Base-by-base conservation (phyloP, 2,113 vertebrate genomes). In the Proterorhinus semilunaris region DNA sequence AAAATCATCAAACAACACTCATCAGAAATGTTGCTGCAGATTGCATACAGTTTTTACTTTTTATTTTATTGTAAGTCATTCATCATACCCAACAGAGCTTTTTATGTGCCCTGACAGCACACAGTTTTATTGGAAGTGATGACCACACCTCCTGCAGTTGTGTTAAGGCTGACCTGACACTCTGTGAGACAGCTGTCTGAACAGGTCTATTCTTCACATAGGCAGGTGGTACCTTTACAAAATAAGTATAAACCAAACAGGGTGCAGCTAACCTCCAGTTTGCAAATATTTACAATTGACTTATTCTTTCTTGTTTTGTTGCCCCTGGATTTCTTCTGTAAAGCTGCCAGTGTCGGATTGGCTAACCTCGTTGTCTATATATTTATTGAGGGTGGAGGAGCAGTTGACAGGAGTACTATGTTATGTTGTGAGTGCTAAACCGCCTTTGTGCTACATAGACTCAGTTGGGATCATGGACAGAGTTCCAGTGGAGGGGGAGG, bases 101-200 rank as follows among this genome's bases (percentile, higher is more conserved):
- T 69, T 62, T 62, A 72, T 64, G 54, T 69, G 79, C 73, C 27
- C 27, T 36, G 27, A 36, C 27, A 36, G 17, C 17, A 54, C 53
- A 78, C 51, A 76, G 72, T 10, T 74, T 71, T 82, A 71, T 81
- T 75, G 71, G 77, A 87, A 78, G 74, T 84, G 75, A 83, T 80
- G 76, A 86, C 87, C 78, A 81, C 84, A 83, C 86, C 80, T 85
- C 74, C 68, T 53, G 76, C 17, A 62, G 75, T 68, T 67, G 69
- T 68, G 79, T 61, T 46, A 61, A 86, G 79, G 72, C 58, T 47
- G 82, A 81, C 80, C 43, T 58, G 45, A 84, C 83, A 79, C 68
- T 72, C 72, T 78, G 78, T 84, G 85, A 86, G 88, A 88, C 88
- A 88, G 86, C 83, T 89, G 86, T 87, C 83, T 68, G 81, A 82